Evolutionary conservation across 2,888 invertebrate species (phyloP).

Genomic region (Drosophila histrio): DNA sequence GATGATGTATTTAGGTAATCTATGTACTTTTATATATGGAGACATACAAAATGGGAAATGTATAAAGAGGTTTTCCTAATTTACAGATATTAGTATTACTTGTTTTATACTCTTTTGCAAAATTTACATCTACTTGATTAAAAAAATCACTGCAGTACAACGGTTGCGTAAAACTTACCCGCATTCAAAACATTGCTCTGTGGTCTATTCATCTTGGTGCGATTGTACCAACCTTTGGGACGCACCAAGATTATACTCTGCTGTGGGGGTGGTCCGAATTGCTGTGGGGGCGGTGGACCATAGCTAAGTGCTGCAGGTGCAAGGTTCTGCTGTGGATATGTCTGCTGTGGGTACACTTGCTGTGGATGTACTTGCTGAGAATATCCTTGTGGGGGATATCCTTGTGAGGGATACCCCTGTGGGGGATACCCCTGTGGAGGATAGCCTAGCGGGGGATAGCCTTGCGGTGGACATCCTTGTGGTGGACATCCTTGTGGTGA

Average conservation of each 20-base stretch:
- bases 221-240: conserved; percentile 36
- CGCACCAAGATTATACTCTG: conserved; percentile 5
- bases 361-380: not conserved
- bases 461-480: conserved; percentile 2
- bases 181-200: conserved; percentile 47
- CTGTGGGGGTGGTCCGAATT: conserved; percentile 27
- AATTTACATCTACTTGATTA: not conserved
- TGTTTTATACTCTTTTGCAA: not conserved
- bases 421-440: conserved; percentile 2
- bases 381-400: not conserved
- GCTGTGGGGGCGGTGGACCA: conserved; percentile 23
- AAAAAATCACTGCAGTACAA: not conserved
- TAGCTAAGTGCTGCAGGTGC: conserved; percentile 5
- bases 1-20: not conserved
- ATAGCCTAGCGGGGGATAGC: not conserved
- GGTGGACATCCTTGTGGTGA: conserved; percentile 1
- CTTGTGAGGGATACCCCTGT: conserved; percentile 18
- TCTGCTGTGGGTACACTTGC: conserved; percentile 6
- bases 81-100: too few relatives aligned
- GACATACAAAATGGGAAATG: not conserved
- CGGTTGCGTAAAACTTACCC: conserved; percentile 37
- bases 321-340: conserved; percentile 13
- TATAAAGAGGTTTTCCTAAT: not conserved
- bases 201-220: conserved; percentile 44
- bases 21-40: not conserved